phyloP scores from a whole-genome alignment of 1,140 invertebrate genomes.

The Paraescarpia echinospica region DNA sequence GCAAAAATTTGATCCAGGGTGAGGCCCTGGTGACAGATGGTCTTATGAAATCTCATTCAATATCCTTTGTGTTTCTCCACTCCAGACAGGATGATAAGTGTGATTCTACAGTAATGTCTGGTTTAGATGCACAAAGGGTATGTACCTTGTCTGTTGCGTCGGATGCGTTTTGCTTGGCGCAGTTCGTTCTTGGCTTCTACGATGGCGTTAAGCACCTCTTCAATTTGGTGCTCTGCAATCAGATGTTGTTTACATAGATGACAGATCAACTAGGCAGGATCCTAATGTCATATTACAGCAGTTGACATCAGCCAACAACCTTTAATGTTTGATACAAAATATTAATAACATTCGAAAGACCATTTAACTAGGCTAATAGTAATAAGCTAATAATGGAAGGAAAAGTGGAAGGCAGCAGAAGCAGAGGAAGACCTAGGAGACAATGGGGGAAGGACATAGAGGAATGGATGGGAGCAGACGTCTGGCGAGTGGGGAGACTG shows the following conservation, averaged over 20 bases:
- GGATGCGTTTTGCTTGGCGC: slow-evolving; percentile 57
- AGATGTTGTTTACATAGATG: slow-evolving; percentile 19
- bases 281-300: too few relatives aligned
- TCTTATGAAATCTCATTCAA: too few relatives aligned
- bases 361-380: background rate
- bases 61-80: too few relatives aligned
- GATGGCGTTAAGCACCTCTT: slow-evolving; percentile 48
- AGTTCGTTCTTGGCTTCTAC: slow-evolving; percentile 56
- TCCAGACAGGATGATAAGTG: background rate
- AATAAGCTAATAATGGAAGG: background rate
- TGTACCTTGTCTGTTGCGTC: slow-evolving; percentile 74
- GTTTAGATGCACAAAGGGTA: slow-evolving; percentile 5
- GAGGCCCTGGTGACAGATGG: too few relatives aligned
- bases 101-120: background rate
- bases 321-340: background rate
- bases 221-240: slow-evolving; percentile 46
- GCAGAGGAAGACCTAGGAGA: too few relatives aligned
- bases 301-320: background rate
- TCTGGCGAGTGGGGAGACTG: too few relatives aligned
- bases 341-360: background rate
- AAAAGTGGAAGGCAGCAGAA: too few relatives aligned
- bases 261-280: background rate
- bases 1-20: too few relatives aligned
- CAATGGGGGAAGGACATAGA: too few relatives aligned
- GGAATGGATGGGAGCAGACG: too few relatives aligned